Evolutionary conservation across 2,113 vertebrate species (phyloP).

Genomic region (Syngnathus typhle): DNA sequence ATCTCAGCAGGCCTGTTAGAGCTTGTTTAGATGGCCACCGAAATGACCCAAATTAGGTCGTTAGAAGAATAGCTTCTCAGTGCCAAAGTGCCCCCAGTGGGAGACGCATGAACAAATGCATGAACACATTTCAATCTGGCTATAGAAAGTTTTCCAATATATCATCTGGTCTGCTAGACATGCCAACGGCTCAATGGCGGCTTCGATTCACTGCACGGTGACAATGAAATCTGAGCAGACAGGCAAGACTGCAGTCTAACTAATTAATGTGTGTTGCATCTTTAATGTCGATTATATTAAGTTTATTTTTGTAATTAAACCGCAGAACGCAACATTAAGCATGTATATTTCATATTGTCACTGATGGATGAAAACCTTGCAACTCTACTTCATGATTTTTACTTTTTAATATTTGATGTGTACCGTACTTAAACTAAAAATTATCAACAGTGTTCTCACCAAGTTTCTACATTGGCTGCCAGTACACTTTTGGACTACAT

Average conservation of each 20-base stretch:
- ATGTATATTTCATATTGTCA: background rate
- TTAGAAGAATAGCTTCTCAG: conserved; percentile 53
- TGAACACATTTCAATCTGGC: conserved; percentile 51
- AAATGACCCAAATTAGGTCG: conserved; percentile 62
- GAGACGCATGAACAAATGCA: conserved; percentile 36
- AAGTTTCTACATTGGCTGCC: background rate
- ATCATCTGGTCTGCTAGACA: conserved; percentile 55
- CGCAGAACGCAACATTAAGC: background rate
- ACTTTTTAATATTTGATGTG: background rate
- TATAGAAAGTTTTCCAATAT: conserved; percentile 57
- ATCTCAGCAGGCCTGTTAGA: conserved; percentile 53
- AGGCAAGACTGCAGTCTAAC: conserved; percentile 28
- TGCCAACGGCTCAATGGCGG: conserved; percentile 39
- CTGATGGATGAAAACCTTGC: background rate
- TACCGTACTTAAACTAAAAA: too few species aligned
- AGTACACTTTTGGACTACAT: background rate
- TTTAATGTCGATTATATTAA: background rate
- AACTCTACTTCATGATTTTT: background rate
- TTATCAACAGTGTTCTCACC: background rate
- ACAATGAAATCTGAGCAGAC: conserved; percentile 32
- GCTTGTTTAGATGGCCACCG: conserved; percentile 57
- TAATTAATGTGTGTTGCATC: conserved; percentile 13
- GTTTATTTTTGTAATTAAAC: conserved; percentile 2
- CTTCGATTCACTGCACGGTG: conserved; percentile 27
- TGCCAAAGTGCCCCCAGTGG: conserved; percentile 51